Conservation (phyloP, 1,140 invertebrate species). For the Subanguina moxae region DNA sequence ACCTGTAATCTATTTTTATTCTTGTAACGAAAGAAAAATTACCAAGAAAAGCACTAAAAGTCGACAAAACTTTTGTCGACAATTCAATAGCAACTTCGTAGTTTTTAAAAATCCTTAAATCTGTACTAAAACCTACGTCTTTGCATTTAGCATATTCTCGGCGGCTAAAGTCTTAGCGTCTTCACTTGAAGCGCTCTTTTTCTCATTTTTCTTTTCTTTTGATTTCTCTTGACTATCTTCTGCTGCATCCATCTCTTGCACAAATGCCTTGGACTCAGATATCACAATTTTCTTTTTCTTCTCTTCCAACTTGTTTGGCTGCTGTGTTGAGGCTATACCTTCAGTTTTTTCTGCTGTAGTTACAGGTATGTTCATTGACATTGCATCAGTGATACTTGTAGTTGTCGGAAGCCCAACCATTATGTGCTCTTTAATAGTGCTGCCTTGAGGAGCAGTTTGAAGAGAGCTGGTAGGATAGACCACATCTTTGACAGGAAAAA, state of each 20-base stretch:
- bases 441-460: background rate
- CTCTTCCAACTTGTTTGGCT: background rate
- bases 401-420: constrained; percentile 10
- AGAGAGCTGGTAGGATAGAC: background rate
- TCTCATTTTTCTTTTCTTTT: background rate
- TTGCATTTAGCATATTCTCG: constrained; percentile 26
- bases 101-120: no score
- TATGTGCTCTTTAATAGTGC: background rate
- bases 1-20: no score
- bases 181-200: background rate
- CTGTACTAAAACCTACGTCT: constrained; percentile 11
- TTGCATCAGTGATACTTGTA: background rate
- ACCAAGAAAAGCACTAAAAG: no score
- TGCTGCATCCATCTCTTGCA: constrained; percentile 12
- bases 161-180: background rate
- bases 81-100: no score
- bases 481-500: constrained; percentile 6
- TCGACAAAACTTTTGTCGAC: no score
- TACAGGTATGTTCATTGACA: background rate
- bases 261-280: constrained; percentile 21
- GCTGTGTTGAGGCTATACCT: no score
- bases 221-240: background rate
- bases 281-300: constrained; percentile 10
- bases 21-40: no score
- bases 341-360: constrained; percentile 2